Conservation (phyloP, 2,797 vertebrate species). For the Rhincodon typus region DNA sequence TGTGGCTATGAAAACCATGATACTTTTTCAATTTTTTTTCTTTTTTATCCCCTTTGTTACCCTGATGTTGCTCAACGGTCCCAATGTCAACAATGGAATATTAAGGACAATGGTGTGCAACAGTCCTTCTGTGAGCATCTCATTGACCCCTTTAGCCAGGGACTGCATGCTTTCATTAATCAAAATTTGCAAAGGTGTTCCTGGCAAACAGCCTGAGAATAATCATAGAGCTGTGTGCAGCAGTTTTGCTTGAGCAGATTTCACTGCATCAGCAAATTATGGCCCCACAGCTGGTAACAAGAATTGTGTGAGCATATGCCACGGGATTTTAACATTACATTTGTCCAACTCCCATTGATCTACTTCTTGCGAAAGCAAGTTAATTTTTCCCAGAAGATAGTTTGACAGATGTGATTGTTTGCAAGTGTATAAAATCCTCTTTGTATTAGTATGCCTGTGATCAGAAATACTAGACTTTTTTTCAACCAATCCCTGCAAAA, state of each 20-base stretch:
- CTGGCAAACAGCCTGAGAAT: background rate
- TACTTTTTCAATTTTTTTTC: background rate
- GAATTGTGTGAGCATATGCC: slow-evolving; percentile 41
- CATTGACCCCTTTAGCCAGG: background rate
- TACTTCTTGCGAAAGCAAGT: slow-evolving; percentile 41
- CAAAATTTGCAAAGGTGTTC: background rate
- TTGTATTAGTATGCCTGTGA: slow-evolving; percentile 34
- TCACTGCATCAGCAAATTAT: slow-evolving; percentile 45
- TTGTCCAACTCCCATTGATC: slow-evolving; percentile 44
- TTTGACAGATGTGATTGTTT: slow-evolving; percentile 41
- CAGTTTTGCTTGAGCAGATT: slow-evolving; percentile 30
- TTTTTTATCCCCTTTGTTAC: background rate
- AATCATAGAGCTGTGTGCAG: background rate
- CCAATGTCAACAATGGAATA: background rate
- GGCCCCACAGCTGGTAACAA: slow-evolving; percentile 39
- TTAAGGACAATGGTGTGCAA: background rate
- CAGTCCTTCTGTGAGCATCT: background rate
- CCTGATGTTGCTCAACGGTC: background rate
- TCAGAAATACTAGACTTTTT: slow-evolving; percentile 44
- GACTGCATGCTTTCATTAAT: background rate
- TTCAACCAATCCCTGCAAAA: slow-evolving; percentile 48
- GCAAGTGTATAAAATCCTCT: slow-evolving; percentile 41
- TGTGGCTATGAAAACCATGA: background rate
- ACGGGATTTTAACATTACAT: slow-evolving; percentile 49
- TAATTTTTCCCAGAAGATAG: slow-evolving; percentile 43